Conservation (phyloP, 2,888 invertebrate species). For the Macropis europaea region DNA sequence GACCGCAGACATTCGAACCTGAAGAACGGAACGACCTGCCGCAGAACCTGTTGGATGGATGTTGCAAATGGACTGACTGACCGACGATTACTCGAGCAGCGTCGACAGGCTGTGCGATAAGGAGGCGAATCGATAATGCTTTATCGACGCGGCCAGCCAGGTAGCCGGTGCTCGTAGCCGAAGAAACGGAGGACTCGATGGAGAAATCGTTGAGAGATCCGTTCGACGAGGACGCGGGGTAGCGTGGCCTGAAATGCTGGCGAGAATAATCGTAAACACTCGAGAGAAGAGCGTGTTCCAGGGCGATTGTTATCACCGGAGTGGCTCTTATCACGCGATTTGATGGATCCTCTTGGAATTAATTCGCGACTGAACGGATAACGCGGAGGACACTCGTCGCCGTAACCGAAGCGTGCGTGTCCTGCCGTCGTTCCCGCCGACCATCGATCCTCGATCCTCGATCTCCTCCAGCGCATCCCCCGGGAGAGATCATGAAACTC, state of each 20-base stretch:
- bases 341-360: slow-evolving; percentile 44
- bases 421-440: slow-evolving; percentile 2
- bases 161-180: too few species aligned
- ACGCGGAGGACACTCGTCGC: slow-evolving; percentile 20
- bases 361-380: slow-evolving; percentile 10
- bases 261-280: slow-evolving; percentile 29
- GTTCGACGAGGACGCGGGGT: background rate
- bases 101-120: background rate
- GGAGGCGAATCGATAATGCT: slow-evolving; percentile 12
- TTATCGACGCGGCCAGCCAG: slow-evolving; percentile 1
- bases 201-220: too few species aligned
- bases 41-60: too few species aligned
- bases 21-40: too few species aligned
- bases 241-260: slow-evolving; percentile 31
- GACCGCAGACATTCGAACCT: too few species aligned
- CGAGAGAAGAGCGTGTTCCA: slow-evolving; percentile 20
- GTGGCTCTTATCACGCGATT: slow-evolving; percentile 55
- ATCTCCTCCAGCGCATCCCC: too few species aligned
- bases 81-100: background rate
- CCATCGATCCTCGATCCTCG: background rate
- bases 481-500: too few species aligned
- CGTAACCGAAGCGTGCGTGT: slow-evolving; percentile 22
- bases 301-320: slow-evolving; percentile 29
- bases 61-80: too few species aligned
- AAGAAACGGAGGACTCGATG: too few species aligned